Percentiles rank a stretch among this genome's conserved stretches.
Evolutionary conservation across 2,888 invertebrate genomes (phyloP).

Genomic region (Calliphora vomitoria): DNA sequence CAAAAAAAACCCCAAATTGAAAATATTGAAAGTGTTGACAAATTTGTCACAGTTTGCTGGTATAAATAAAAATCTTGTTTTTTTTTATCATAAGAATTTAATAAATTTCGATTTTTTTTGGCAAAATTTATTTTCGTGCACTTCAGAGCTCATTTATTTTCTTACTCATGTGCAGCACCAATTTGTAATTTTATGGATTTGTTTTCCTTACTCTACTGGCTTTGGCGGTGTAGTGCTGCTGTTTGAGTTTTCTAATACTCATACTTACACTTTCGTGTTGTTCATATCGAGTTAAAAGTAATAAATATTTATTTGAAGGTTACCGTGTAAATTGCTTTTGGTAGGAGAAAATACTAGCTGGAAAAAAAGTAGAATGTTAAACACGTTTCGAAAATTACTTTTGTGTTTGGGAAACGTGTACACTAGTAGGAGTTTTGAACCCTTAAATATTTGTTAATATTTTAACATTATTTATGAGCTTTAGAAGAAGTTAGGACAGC

Average conservation of each 20-base stretch:
- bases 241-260: neutral
- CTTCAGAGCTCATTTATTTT: conserved; percentile 9
- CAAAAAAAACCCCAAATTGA: neutral
- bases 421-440: neutral
- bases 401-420: conserved; percentile 22
- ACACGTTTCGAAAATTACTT: conserved; percentile 38
- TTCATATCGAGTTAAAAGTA: conserved; percentile 40
- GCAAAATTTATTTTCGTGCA: neutral
- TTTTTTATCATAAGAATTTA: neutral
- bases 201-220: neutral
- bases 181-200: conserved; percentile 34
- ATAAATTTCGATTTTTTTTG: neutral
- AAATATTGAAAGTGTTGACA: conserved; percentile 30
- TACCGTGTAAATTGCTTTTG: conserved; percentile 47
- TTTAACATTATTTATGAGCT: neutral
- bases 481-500: neutral
- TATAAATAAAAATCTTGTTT: neutral
- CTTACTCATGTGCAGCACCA: conserved; percentile 8
- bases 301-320: conserved; percentile 63
- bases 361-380: neutral
- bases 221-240: neutral
- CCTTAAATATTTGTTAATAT: conserved; percentile 10
- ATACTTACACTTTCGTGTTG: neutral
- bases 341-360: neutral
- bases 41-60: conserved; percentile 31